Conservation (phyloP, 2,888 invertebrate species). For the Phrixothrix hirtus region DNA sequence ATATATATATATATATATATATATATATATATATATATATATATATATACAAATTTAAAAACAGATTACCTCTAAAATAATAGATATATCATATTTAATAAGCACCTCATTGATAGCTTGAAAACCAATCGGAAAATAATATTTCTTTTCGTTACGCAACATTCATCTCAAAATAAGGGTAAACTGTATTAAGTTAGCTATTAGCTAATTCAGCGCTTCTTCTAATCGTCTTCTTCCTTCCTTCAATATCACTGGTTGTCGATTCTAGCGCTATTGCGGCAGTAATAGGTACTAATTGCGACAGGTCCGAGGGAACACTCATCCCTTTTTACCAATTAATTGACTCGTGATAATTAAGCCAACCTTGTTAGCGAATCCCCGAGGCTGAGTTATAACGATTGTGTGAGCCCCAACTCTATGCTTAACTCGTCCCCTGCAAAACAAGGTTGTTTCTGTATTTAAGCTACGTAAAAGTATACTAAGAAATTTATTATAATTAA, state of each 20-base stretch:
- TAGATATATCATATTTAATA: too few relatives aligned
- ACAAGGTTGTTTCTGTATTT: constrained; percentile 24
- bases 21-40: too few relatives aligned
- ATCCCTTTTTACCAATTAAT: constrained; percentile 53
- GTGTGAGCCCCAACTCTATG: constrained; percentile 33
- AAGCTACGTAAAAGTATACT: constrained; percentile 22
- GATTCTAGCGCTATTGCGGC: constrained; percentile 40
- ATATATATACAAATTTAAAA: too few relatives aligned
- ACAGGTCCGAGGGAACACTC: constrained; percentile 45
- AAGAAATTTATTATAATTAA: too few relatives aligned
- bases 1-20: too few relatives aligned
- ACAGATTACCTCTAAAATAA: too few relatives aligned
- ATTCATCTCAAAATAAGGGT: constrained; percentile 18
- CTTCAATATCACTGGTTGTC: constrained; percentile 37
- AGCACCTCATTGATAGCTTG: constrained; percentile 14
- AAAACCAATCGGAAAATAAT: constrained; percentile 18
- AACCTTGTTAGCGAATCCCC: constrained; percentile 48
- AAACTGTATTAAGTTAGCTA: constrained; percentile 22
- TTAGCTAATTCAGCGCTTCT: constrained; percentile 28
- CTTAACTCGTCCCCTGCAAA: constrained; percentile 16
- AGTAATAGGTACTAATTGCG: constrained; percentile 50
- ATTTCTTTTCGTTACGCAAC: constrained; percentile 13
- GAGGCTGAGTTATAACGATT: constrained; percentile 45
- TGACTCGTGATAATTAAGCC: constrained; percentile 55
- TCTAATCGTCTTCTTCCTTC: constrained; percentile 30